A percentile compares a stretch with the other conserved stretches of the same genome.
Conservation (phyloP, 2,888 invertebrate species). For the Epirrhoe alternata region DNA sequence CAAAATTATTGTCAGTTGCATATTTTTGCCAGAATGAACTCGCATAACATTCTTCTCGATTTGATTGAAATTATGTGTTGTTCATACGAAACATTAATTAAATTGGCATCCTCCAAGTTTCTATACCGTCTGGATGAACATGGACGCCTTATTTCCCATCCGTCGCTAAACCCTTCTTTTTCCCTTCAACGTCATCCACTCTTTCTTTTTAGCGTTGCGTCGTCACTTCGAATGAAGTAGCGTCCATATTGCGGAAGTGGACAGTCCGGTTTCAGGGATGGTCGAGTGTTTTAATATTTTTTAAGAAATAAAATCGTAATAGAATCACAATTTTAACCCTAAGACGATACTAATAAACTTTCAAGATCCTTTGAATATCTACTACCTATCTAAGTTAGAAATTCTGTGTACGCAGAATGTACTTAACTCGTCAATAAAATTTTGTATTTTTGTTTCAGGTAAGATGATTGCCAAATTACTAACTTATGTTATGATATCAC, state of each 20-base stretch:
- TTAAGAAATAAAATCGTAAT: not conserved
- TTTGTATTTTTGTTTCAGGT: slow-evolving; percentile 42
- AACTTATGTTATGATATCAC: not conserved
- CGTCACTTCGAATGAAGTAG: slow-evolving; percentile 75
- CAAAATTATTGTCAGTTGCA: no score
- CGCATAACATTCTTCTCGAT: no score
- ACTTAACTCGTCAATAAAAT: not conserved
- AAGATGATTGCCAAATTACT: slow-evolving; percentile 9
- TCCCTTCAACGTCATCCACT: slow-evolving; percentile 55
- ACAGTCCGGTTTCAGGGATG: slow-evolving; percentile 61
- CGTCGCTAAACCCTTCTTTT: slow-evolving; percentile 42
- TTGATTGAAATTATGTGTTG: no score
- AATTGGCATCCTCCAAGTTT: not conserved
- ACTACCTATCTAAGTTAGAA: no score
- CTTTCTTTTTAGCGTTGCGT: slow-evolving; percentile 66
- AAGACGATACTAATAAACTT: no score
- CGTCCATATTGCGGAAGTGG: slow-evolving; percentile 76
- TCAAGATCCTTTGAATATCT: no score
- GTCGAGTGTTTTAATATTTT: slow-evolving; percentile 3
- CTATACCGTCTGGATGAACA: not conserved
- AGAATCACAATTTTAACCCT: no score
- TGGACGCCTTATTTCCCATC: not conserved
- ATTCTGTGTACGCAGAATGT: no score
- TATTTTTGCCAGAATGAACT: no score
- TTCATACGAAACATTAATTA: not conserved